A percentile compares a stretch with the other conserved stretches of the same genome.
phyloP scores from a whole-genome alignment of 2,113 vertebrate species.

The Thunnus maccoyii region DNA sequence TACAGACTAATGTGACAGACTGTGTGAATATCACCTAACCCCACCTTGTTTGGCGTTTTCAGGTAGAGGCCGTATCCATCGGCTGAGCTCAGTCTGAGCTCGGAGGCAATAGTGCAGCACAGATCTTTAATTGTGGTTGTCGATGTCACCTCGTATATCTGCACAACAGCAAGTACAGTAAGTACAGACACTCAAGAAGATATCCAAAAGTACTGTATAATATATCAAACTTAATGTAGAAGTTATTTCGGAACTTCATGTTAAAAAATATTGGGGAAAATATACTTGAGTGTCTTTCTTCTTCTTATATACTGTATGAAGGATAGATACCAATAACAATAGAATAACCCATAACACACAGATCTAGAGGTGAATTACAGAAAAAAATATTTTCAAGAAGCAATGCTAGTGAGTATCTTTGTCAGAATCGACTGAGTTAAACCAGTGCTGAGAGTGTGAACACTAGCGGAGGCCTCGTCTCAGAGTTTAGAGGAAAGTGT shows the following conservation, averaged over 20 bases:
- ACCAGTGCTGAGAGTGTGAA: not conserved
- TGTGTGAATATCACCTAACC: not conserved
- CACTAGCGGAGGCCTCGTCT: not conserved
- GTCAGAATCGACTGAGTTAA: not conserved
- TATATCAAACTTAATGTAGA: not conserved
- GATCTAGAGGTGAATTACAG: not conserved
- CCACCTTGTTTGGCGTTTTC: constrained; percentile 92
- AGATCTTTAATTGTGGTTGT: constrained; percentile 87
- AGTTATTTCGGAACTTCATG: not conserved
- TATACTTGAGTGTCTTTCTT: too few species aligned
- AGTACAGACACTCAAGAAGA: not conserved
- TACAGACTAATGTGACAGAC: too few species aligned
- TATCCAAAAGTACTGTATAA: not conserved
- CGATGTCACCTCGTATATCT: constrained; percentile 90
- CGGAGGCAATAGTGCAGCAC: constrained; percentile 81
- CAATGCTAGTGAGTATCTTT: not conserved
- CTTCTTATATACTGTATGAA: too few species aligned
- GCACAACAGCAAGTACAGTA: not conserved
- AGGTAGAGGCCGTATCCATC: constrained; percentile 94
- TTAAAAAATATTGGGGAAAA: too few species aligned
- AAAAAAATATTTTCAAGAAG: not conserved
- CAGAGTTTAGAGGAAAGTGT: not conserved
- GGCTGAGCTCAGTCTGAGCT: constrained; percentile 86
- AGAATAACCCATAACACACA: not conserved
- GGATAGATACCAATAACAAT: too few species aligned